A percentile compares a stretch with the other conserved stretches of the same genome.
These are phyloP conservation scores for Charadrius vociferus DNA, from an alignment of 2,113 vertebrate genomes.

Conservation along the genomic window DNA sequence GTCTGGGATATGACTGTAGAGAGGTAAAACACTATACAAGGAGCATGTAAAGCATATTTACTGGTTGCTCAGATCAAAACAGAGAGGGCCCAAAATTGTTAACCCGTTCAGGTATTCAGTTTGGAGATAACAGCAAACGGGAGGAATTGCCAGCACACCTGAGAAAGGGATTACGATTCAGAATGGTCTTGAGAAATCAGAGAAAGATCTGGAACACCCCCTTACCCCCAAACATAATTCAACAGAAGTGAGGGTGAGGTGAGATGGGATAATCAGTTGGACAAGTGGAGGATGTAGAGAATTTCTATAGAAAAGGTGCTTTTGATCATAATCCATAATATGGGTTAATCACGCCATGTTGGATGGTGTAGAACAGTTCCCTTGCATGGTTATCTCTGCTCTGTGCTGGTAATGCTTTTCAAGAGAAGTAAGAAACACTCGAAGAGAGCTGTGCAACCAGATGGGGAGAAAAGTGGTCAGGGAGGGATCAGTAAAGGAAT, in stretches of 20 bases:
- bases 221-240: neutral
- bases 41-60: neutral
- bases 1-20: neutral
- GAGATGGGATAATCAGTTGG: neutral
- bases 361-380: neutral
- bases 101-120: neutral
- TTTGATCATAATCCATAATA: neutral
- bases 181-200: neutral
- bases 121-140: neutral
- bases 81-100: neutral
- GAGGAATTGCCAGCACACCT: neutral
- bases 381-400: neutral
- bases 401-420: neutral
- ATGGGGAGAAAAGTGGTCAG: neutral
- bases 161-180: neutral
- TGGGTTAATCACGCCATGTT: neutral
- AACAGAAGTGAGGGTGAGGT: neutral
- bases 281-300: neutral
- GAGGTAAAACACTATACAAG: neutral
- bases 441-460: fast-evolving
- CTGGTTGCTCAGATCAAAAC: neutral
- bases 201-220: neutral
- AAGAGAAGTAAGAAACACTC: neutral
- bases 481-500: neutral
- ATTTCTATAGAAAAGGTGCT: neutral